Percentiles rank a stretch among this genome's conserved stretches.
phyloP scores from a whole-genome alignment of 2,797 vertebrate species.

The Pelobates cultripes region DNA sequence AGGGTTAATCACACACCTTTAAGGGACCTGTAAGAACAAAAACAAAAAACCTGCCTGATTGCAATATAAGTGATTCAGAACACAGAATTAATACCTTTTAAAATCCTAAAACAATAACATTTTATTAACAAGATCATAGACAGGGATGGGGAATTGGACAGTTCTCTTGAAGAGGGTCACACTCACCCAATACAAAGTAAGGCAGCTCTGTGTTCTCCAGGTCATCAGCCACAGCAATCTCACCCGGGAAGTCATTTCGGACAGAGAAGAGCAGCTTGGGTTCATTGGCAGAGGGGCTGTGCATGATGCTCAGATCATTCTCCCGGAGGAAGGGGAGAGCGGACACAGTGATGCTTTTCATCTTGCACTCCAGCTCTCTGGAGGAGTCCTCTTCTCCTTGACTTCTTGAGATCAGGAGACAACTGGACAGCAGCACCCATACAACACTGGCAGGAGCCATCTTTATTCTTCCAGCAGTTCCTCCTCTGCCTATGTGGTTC shows the following conservation, averaged over 20 bases:
- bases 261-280: slow-evolving; percentile 99
- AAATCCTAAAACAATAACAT: no score
- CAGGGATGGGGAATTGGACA: not conserved
- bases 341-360: slow-evolving; percentile 98
- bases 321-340: slow-evolving; percentile 95
- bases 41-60: not conserved
- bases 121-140: no score
- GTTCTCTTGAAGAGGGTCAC: not conserved
- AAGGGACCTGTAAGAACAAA: not conserved
- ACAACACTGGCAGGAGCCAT: slow-evolving; percentile 72
- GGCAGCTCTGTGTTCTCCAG: slow-evolving; percentile 98
- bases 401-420: slow-evolving; percentile 61
- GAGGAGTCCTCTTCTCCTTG: slow-evolving; percentile 79
- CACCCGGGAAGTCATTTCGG: slow-evolving; percentile 94
- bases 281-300: slow-evolving; percentile 96
- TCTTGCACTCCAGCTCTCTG: slow-evolving; percentile 92
- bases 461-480: slow-evolving; percentile 65
- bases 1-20: not conserved
- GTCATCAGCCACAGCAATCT: slow-evolving; percentile 95
- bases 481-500: slow-evolving; percentile 15
- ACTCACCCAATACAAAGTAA: slow-evolving; percentile 95
- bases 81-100: no score
- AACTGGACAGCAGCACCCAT: slow-evolving; percentile 68
- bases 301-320: slow-evolving; percentile 99
- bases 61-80: not conserved